phyloP scores from a whole-genome alignment of 2,113 vertebrate species.

The Gambusia affinis region DNA sequence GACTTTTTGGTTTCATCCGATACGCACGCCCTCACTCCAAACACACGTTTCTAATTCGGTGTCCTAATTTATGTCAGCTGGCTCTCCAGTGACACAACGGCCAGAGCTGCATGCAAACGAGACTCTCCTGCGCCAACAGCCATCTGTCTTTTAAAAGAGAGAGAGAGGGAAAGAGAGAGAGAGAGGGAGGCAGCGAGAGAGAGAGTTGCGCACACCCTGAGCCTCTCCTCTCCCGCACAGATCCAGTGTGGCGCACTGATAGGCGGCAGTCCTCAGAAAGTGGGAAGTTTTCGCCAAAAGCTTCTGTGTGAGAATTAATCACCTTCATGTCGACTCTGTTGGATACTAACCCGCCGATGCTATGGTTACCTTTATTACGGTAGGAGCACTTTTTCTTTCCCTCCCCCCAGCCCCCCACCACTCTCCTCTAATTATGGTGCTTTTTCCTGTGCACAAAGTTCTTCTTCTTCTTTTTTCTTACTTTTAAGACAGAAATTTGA shows the following conservation, averaged over 20 bases:
- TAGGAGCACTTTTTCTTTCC: conserved; percentile 73
- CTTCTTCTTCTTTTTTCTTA: not conserved
- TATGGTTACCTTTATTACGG: conserved; percentile 99
- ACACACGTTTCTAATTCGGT: conserved; percentile 38
- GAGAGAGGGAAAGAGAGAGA: conserved; percentile 38
- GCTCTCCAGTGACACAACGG: conserved; percentile 41
- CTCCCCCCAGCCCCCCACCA: not conserved
- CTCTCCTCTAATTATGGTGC: not conserved
- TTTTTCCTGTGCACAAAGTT: not conserved
- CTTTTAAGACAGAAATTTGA: not conserved
- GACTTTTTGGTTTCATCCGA: conserved; percentile 6
- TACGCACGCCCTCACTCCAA: not conserved
- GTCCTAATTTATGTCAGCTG: conserved; percentile 67
- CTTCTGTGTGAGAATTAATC: conserved; percentile 83
- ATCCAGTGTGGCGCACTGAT: conserved; percentile 63
- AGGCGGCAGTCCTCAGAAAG: conserved; percentile 68
- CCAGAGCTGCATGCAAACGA: conserved; percentile 36
- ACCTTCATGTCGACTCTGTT: conserved; percentile 96
- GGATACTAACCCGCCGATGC: conserved; percentile 93
- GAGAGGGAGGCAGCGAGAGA: conserved; percentile 63
- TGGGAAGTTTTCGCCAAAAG: conserved; percentile 86
- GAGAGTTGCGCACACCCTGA: conserved; percentile 70
- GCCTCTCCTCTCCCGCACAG: conserved; percentile 67
- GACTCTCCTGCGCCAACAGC: conserved; percentile 60
- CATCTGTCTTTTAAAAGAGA: conserved; percentile 67